Evolutionary conservation across 2,797 vertebrate species (phyloP), one percentile per base, ranked within the genome.

Genomic region (Poecile montanus): DNA sequence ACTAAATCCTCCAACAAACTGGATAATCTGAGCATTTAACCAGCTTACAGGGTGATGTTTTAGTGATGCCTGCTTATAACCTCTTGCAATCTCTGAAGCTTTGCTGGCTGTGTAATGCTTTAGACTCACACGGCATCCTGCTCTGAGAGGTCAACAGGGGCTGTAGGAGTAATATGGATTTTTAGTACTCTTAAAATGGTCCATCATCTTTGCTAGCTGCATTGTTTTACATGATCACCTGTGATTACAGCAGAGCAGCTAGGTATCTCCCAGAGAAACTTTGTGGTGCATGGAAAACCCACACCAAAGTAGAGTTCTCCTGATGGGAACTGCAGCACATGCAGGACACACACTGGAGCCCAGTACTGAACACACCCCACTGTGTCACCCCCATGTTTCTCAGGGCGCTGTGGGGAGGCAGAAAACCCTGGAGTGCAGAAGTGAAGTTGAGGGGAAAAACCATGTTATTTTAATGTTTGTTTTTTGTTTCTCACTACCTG

Each of bases 401-500:
- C 9, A 16, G 40, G 50, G 54, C 1, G 26, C 26, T 32, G 11
- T 20, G 11, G 7, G 7, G 4, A 7, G 6, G 14, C 0, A 34
- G n/a, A 45, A 71, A 20, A 44, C 19, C 22, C 30, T 23, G 30
- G 4, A 57, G 11, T 3, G 7, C 27, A 45, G 20, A 9, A 71
- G 8, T 9, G 11, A 88, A 70, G 17, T 0, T 10, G 14, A 76
- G 4, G 27, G 45, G 20, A 40, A 17, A 15, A 56, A 47, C 62
- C 2, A 5, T 1, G 3, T 5, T 7, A 4, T 25, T 56, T 34
- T 45, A 47, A 40, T 3, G 2, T 17, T 32, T 63, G 3, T 0
- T 1, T 50, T 61, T 50, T 30, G 26, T 44, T 79, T 70, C 36
- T 60, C 25, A 12, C 10, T 36, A 44, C 36, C 19, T 10, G 32